phyloP scores from a whole-genome alignment of 2,888 invertebrate species.

The Rhingia campestris region DNA sequence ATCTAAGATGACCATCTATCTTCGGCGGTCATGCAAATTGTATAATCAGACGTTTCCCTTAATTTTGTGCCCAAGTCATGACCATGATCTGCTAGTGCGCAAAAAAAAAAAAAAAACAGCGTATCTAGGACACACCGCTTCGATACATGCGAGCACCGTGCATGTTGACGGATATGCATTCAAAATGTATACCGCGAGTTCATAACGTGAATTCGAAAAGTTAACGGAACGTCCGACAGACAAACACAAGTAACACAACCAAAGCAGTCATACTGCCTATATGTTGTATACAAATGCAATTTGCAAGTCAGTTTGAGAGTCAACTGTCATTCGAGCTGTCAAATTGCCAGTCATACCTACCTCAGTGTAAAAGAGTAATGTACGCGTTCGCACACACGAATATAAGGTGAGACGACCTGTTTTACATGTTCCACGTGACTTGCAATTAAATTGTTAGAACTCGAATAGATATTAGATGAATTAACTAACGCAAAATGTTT shows the following conservation, averaged over 20 bases:
- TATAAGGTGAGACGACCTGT: conserved; percentile 12
- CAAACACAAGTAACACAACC: conserved; percentile 26
- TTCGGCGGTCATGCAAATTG: conserved; percentile 51
- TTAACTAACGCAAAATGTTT: conserved; percentile 26
- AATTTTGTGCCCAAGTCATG: conserved; percentile 67
- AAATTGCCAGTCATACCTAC: conserved; percentile 32
- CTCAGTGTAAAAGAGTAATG: conserved; percentile 23
- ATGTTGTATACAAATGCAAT: conserved; percentile 32
- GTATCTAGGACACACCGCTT: conserved; percentile 20
- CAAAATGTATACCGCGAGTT: conserved; percentile 25
- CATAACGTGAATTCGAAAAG: conserved; percentile 46
- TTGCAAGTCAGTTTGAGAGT: conserved; percentile 51
- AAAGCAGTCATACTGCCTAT: conserved; percentile 37
- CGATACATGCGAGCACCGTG: conserved; percentile 24
- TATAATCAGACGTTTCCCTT: conserved; percentile 71
- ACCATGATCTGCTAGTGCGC: conserved; percentile 56
- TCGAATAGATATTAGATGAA: conserved; percentile 43
- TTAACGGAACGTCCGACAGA: conserved; percentile 39
- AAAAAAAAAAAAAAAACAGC: conserved; percentile 8
- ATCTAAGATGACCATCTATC: conserved; percentile 47
- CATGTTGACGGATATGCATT: conserved; percentile 55
- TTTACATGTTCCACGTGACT: conserved; percentile 42
- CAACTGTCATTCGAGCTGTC: conserved; percentile 51
- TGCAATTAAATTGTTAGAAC: conserved; percentile 51
- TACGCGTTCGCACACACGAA: background rate